Conservation (phyloP, 2,888 invertebrate species). For the Lepidonotus clava region DNA sequence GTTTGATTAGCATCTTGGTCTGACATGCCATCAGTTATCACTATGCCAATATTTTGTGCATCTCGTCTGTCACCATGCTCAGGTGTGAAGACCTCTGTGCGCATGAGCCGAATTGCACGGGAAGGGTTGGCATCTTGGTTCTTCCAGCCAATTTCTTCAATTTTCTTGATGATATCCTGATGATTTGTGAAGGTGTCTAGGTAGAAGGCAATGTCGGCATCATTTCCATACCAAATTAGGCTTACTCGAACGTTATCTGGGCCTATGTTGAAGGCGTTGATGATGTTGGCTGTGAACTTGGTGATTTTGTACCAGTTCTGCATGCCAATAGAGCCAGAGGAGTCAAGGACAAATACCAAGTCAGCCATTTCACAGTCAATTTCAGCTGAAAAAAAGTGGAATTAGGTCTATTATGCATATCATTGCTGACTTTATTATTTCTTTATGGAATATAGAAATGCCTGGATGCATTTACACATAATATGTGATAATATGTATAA, state of each 20-base stretch:
- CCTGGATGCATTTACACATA: no score
- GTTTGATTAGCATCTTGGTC: slow-evolving; percentile 1
- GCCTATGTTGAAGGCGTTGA: neutral
- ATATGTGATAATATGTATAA: neutral
- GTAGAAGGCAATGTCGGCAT: neutral
- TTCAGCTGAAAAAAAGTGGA: neutral
- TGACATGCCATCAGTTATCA: slow-evolving; percentile 75
- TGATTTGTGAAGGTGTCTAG: neutral
- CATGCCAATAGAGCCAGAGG: slow-evolving; percentile 69
- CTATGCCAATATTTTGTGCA: slow-evolving; percentile 67
- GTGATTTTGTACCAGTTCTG: slow-evolving; percentile 66
- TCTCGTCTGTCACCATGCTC: slow-evolving; percentile 69
- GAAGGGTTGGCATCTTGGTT: slow-evolving; percentile 69
- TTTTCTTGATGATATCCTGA: neutral
- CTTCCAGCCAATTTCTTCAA: neutral
- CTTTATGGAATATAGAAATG: no score
- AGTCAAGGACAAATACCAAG: slow-evolving; percentile 69
- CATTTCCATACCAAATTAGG: neutral
- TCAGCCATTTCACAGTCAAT: slow-evolving; percentile 56
- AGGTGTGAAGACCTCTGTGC: slow-evolving; percentile 69
- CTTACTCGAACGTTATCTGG: neutral
- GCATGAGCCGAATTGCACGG: slow-evolving; percentile 69
- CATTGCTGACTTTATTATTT: no score
- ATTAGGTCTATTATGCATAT: no score
- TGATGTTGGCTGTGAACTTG: slow-evolving; percentile 64